Evolutionary conservation across 2,113 vertebrate species (phyloP), one percentile per base, ranked within the genome.

Genomic region (Psilopsiagon aymara): DNA sequence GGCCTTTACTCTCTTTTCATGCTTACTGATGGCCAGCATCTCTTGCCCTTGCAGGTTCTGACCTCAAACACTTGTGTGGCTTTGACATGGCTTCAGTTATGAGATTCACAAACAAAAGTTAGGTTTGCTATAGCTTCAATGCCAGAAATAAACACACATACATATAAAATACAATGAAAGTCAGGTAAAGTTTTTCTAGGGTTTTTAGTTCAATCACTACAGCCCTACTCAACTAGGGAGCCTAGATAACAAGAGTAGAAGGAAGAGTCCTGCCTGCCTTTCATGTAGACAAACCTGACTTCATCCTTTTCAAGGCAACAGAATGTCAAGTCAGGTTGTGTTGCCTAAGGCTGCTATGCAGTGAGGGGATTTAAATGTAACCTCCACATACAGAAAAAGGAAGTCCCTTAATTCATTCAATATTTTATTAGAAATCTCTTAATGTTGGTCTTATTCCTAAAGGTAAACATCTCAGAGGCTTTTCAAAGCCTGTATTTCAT

Each of bases 351-450:
- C 97, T 96, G 70, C 75, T 86, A 17, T 91, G 87, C 88, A 92
- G 94, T 90, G 53, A 92, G 62, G 94, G 94, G 73, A 97, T 96
- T 97, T 96, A 96, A 98, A 97, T 96, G 89, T 94, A 97, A 96
- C 96, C 96, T 97, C 69, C 60, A 53, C 82, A 77, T 92, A 89
- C 70, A 92, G 95, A 97, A 95, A 92, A 96, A 97, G 95, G 92
- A 96, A 95, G 94, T 97, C 80, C 88, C 94, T 97, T 97, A 97
- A 97, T 97, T 98, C 95, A 96, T 96, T 96, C 88, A 98, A 97
- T 97, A 97, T 98, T 98, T 97, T 96, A 96, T 96, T 93, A 98
- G 95, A 97, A 92, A 74, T 97, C 96, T 97, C 95, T 97, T 96
- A 95, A 94, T 95, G 81, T 95, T 96, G 94, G 64, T 82, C 77